Evolutionary conservation across 2,113 vertebrate species (phyloP).

Genomic region (Bagarius yarrelli): DNA sequence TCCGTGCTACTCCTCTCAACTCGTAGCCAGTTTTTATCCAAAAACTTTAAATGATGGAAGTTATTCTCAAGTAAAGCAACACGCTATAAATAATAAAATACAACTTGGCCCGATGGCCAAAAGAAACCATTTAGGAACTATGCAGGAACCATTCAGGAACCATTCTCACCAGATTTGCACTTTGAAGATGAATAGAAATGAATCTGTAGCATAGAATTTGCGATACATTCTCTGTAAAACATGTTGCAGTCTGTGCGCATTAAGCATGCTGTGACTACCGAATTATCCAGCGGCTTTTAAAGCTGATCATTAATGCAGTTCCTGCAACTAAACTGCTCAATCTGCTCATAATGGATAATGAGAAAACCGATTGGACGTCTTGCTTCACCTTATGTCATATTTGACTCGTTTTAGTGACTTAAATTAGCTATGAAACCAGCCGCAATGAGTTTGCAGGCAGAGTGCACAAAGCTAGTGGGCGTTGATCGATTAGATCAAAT

Average conservation of each 20-base stretch:
- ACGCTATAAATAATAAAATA: neutral
- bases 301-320: conserved; percentile 32
- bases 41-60: neutral
- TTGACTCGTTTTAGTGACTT: conserved; percentile 25
- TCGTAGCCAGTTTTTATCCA: neutral
- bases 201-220: no score
- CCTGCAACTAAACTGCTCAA: conserved; percentile 19
- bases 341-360: conserved; percentile 24
- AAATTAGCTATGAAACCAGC: neutral
- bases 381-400: conserved; percentile 9
- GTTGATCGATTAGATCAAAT: conserved; percentile 40
- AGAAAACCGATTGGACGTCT: conserved; percentile 10
- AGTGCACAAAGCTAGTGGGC: conserved; percentile 11
- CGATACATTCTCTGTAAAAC: neutral
- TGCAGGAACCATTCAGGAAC: no score
- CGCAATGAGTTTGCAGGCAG: conserved; percentile 3
- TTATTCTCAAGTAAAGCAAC: neutral
- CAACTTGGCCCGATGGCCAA: no score
- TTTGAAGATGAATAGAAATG: no score
- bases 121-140: no score
- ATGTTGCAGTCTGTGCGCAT: neutral
- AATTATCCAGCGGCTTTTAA: conserved; percentile 1
- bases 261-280: neutral
- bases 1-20: neutral
- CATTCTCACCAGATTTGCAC: no score